Percentiles rank a stretch among this genome's conserved stretches.
Conservation (phyloP, 2,113 vertebrate genomes). For the Grammomys dolichurus region DNA sequence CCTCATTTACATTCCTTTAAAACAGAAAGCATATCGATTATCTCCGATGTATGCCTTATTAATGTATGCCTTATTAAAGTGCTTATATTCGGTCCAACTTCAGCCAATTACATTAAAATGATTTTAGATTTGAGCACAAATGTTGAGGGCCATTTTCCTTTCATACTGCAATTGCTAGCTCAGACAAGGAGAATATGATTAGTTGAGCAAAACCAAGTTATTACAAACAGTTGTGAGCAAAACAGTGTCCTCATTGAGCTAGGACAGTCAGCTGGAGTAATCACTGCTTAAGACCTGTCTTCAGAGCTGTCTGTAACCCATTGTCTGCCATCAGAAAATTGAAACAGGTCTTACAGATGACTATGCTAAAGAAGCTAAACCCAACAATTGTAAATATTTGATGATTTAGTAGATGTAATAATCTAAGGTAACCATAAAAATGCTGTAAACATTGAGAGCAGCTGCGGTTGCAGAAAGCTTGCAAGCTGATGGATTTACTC, state of each 20-base stretch:
- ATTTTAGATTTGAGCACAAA: conserved; percentile 45
- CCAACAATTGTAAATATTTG: not conserved
- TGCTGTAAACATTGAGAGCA: not conserved
- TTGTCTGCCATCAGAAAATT: not conserved
- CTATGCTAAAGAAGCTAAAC: not conserved
- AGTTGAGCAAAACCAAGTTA: not conserved
- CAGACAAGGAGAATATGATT: not conserved
- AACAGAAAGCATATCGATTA: conserved; percentile 37
- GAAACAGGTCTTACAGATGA: not conserved
- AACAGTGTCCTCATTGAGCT: not conserved
- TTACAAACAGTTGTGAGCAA: not conserved
- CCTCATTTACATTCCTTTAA: conserved; percentile 47
- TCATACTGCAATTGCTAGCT: not conserved
- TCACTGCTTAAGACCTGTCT: not conserved
- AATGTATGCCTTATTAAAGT: conserved; percentile 52
- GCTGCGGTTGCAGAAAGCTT: not conserved
- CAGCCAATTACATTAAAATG: conserved; percentile 15
- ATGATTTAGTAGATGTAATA: not conserved
- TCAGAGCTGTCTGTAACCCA: not conserved
- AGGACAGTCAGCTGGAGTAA: not conserved
- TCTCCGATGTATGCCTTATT: conserved; percentile 32
- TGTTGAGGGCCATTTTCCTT: not conserved
- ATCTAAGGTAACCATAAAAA: not conserved
- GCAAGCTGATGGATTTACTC: not conserved
- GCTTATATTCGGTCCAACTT: conserved; percentile 34